Conservation (phyloP, 2,888 invertebrate species). For the Papilio protenor region DNA sequence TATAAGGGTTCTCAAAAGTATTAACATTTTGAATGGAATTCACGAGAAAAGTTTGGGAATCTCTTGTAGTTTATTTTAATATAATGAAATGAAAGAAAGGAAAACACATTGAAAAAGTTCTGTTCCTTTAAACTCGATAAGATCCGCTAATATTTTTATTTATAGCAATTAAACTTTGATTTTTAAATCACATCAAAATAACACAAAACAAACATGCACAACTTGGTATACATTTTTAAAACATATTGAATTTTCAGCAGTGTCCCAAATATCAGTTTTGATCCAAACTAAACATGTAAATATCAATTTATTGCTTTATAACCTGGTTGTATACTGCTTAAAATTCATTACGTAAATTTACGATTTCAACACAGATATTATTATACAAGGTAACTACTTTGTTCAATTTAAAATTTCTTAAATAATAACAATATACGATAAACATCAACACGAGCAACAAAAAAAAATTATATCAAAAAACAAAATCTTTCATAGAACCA, state of each 20-base stretch:
- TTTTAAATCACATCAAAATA: slow-evolving; percentile 21
- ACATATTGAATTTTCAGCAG: slow-evolving; percentile 25
- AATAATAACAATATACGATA: not conserved
- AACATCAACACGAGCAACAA: not conserved
- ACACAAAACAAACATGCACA: slow-evolving; percentile 50
- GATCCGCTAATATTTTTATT: not conserved
- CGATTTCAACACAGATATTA: not conserved
- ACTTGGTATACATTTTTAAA: not conserved
- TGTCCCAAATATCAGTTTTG: slow-evolving; percentile 17
- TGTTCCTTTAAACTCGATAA: not conserved
- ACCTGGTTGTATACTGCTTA: slow-evolving; percentile 14
- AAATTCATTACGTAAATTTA: slow-evolving; percentile 25
- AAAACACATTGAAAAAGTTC: slow-evolving; percentile 3
- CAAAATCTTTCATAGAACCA: not conserved
- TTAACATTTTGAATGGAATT: not conserved
- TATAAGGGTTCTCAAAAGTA: not conserved
- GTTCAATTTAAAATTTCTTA: not conserved
- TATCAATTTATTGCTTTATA: not conserved
- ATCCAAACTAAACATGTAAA: slow-evolving; percentile 10
- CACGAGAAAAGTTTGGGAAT: not conserved
- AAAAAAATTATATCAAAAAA: not conserved
- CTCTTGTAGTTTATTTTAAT: not conserved
- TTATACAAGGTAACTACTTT: slow-evolving; percentile 11
- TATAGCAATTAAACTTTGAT: not conserved
- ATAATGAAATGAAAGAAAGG: slow-evolving; percentile 19